phyloP scores from a whole-genome alignment of 2,888 invertebrate species.

The Protophormia terraenovae region DNA sequence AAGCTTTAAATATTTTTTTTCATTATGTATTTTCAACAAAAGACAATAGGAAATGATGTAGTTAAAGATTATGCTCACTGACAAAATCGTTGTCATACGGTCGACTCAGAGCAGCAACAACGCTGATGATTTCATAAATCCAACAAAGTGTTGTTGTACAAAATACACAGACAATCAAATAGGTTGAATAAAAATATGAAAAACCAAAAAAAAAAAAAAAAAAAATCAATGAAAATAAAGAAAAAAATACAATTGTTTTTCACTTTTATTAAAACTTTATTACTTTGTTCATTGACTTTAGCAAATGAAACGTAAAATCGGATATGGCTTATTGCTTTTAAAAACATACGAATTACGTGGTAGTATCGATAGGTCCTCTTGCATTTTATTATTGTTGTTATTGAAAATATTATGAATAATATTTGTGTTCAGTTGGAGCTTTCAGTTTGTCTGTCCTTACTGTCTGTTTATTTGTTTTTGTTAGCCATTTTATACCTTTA shows the following conservation, averaged over 20 bases:
- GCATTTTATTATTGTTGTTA: constrained; percentile 9
- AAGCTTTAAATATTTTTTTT: neutral
- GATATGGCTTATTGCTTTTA: constrained; percentile 57
- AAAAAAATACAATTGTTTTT: constrained; percentile 31
- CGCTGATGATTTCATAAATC: neutral
- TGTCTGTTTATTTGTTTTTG: neutral
- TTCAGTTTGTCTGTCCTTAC: neutral
- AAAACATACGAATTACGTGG: neutral
- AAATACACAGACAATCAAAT: neutral
- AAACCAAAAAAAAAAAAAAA: neutral
- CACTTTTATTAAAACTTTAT: constrained; percentile 60
- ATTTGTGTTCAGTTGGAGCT: constrained; percentile 12
- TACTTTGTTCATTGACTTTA: constrained; percentile 63
- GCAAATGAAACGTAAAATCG: constrained; percentile 66
- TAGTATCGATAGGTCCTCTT: neutral
- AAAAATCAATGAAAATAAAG: neutral
- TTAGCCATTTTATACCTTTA: constrained; percentile 18
- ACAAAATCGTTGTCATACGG: neutral
- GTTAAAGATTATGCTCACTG: neutral
- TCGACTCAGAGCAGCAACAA: neutral
- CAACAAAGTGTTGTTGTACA: neutral
- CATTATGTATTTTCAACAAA: neutral
- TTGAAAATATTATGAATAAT: constrained; percentile 45
- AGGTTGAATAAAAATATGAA: neutral
- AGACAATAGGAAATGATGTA: constrained; percentile 3